A percentile compares a stretch with the other conserved stretches of the same genome.
Conservation (phyloP, 2,113 vertebrate genomes). For the Lasiurus borealis region DNA sequence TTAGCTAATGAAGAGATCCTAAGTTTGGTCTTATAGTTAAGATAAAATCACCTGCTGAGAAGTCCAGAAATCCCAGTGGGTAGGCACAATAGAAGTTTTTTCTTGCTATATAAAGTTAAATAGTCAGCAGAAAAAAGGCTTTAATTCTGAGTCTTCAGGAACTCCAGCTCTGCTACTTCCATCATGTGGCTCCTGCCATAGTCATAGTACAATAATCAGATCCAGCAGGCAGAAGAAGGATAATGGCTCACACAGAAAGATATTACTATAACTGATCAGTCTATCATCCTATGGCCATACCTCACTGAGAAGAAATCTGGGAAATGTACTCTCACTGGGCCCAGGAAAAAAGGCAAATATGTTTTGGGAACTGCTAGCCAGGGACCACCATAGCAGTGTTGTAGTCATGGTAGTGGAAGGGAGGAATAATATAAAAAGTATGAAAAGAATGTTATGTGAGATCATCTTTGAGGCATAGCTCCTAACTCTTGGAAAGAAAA, state of each 20-base stretch:
- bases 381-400: not conserved
- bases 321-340: not conserved
- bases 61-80: not conserved
- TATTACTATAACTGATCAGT: not conserved
- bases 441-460: not conserved
- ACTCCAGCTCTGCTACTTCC: not conserved
- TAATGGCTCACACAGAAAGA: not conserved
- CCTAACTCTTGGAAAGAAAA: not conserved
- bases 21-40: not conserved
- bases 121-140: rapidly evolving
- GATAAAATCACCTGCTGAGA: not conserved
- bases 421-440: not conserved
- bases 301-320: not conserved
- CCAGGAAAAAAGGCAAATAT: not conserved
- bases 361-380: not conserved
- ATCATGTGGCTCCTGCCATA: not conserved
- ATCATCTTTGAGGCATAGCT: not conserved
- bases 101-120: not conserved
- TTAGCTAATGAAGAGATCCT: not conserved
- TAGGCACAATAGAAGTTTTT: not conserved
- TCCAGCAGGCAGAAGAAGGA: not conserved
- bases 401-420: not conserved
- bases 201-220: not conserved
- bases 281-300: too few species aligned
- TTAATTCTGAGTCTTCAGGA: not conserved